Evolutionary conservation across 2,888 invertebrate species (phyloP), one percentile per base, ranked within the genome.

Genomic region (Polia nebulosa): DNA sequence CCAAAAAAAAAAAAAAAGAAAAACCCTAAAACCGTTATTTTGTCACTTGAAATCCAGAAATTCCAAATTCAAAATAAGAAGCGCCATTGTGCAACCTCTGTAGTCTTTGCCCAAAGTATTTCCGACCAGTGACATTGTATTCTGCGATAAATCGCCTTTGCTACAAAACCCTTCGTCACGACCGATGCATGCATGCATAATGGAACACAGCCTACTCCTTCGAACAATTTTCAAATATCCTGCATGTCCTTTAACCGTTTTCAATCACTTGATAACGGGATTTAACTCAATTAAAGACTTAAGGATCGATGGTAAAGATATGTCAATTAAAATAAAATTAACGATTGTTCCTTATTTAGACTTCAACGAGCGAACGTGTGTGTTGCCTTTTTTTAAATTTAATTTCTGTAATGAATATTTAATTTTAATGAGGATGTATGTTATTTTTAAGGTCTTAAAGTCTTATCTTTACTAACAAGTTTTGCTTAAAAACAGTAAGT

Each of bases 91-190:
- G 32, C n/a, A 22, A 55, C 61, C 13, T 41, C 51, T 55, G 32
- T 36, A 47, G 44, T 56, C 22, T 68, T 55, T 56, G 51, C 58
- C 55, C 36, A 60, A 69, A 55, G 70, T 73, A 64, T 80, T 72
- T 57, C 59, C 51, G 47, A 58, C 61, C 63, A 69, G 65, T 74
- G 61, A 72, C 68, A 78, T 71, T 72, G 57, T 62, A 72, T 69
- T 74, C 53, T 53, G 76, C 74, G 62, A 76, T 80, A 80, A 78
- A 79, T 72, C 60, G 55, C 58, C 49, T 72, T 58, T 75, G 72
- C 79, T 74, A 82, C 84, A 83, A 83, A 85, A 75, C 80, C 82
- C 80, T 82, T 80, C 67, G 83, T 88, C 90, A 90, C 88, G 88
- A 86, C 75, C 73, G 71, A 78, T 83, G 78, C 76, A 77, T 84